Base-by-base conservation (phyloP, 1,140 invertebrate genomes). In the Aphelinus atriplicis region DNA sequence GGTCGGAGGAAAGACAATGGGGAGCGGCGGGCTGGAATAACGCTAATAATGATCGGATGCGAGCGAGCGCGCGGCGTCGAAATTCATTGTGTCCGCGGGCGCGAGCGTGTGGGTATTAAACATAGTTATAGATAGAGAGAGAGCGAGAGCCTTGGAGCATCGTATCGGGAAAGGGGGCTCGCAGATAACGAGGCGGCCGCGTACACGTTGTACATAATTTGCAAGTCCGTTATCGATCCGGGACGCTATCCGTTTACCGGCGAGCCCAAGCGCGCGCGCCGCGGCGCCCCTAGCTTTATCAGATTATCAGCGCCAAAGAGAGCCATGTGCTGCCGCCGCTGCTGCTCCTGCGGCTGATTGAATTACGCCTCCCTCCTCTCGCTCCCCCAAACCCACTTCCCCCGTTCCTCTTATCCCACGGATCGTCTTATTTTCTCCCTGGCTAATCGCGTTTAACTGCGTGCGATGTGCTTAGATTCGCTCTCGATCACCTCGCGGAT, bases 141-240 rank as follows among this genome's bases (percentile, higher is more conserved):
- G 46, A 47, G 61, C 61, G 9, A 5, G 60, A 7, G 42, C 2
- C 60, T 4, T 1, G 42, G 43, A 2, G 43, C 7, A 47, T 10
- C 7, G 65, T 67, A 67, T 68, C 55, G 66, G 10, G 26, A 26
- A 26, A 26, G 46, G 47, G 62, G 9, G 42, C 48, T n/a, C 47
- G 56, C 67, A 42, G 67, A 61, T 69, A 69, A 69, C 67, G 67
- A 61, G 46, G 26, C 7, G 51, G 26, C 26, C 57, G 61, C 10
- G 47, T 3, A 57, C 58, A 62, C 57, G 73, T 50, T 61, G 57
- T 63, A 55, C 72, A 75, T 75, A 75, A 75, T 75, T 75, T 64
- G 58, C 73, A 63, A 69, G 58, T 57, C 43, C 67, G 55, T 46
- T 61, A 61, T 69, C 67, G 56, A 60, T 69, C 67, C 61, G 61